Conservation (phyloP, 2,113 vertebrate species). For the Sminthopsis crassicaudata region DNA sequence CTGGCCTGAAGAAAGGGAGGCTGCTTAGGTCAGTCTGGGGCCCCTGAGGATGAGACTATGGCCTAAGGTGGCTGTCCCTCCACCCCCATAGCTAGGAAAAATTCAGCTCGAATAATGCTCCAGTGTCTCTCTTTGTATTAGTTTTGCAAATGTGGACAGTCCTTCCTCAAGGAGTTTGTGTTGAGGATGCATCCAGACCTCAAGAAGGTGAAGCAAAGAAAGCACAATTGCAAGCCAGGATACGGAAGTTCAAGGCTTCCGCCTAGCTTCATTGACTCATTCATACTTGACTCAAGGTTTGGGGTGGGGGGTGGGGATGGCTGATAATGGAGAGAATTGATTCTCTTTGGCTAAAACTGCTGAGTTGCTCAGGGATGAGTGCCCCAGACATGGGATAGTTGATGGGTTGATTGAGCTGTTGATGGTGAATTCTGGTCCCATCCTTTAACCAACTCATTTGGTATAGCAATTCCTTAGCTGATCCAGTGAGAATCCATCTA, state of each 20-base stretch:
- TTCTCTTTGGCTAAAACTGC: neutral
- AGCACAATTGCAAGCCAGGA: neutral
- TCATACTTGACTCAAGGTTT: neutral
- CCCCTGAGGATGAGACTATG: neutral
- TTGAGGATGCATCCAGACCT: neutral
- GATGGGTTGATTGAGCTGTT: neutral
- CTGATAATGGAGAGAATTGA: neutral
- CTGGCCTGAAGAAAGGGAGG: neutral
- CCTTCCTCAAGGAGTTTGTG: neutral
- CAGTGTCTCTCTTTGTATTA: neutral
- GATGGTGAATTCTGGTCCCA: neutral
- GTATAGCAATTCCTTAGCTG: neutral
- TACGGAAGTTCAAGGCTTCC: neutral
- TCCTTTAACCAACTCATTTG: neutral
- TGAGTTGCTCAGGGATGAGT: slow-evolving; percentile 1
- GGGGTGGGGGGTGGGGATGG: neutral
- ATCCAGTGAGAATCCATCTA: neutral
- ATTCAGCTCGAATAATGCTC: neutral
- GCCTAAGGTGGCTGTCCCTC: neutral
- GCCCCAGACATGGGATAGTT: neutral
- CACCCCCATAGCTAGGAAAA: neutral
- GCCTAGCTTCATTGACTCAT: neutral
- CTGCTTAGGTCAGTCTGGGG: neutral
- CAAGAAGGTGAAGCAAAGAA: neutral
- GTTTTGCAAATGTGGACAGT: neutral